A percentile compares a stretch with the other conserved stretches of the same genome.
These are phyloP conservation scores for Montipora capitata DNA, from an alignment of 92 coral and sea anemone genomes.

Conservation along the genomic window DNA sequence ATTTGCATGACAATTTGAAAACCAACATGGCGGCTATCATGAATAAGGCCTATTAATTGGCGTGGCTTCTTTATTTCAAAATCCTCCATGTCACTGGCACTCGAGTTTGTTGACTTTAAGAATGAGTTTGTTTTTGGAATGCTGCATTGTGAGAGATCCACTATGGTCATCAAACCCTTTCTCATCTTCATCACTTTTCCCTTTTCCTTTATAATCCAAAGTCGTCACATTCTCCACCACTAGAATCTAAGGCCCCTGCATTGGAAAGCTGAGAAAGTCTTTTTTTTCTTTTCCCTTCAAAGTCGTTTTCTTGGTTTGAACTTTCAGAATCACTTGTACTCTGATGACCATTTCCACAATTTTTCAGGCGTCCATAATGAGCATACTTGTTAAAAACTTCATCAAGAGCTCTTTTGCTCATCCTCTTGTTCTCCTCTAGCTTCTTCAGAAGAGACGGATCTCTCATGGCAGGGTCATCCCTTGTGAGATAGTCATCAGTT, in stretches of 20 bases:
- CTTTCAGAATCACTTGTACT: slow-evolving; percentile 39
- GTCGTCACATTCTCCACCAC: slow-evolving; percentile 36
- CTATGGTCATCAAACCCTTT: background rate
- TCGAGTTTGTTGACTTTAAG: background rate
- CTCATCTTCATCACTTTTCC: background rate
- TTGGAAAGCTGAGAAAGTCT: slow-evolving; percentile 26
- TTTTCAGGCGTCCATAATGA: slow-evolving; percentile 77
- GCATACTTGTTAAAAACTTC: slow-evolving; percentile 86
- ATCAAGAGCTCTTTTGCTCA: slow-evolving; percentile 76
- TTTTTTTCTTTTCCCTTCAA: background rate
- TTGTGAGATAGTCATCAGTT: slow-evolving; percentile 76
- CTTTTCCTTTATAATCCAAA: slow-evolving; percentile 1
- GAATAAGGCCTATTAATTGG: too few relatives aligned
- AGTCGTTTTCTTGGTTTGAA: background rate
- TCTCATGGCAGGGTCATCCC: slow-evolving; percentile 87
- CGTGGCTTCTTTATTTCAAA: background rate
- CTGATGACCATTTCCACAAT: background rate
- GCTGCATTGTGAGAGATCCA: background rate
- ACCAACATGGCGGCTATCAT: too few relatives aligned
- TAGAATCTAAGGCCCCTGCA: slow-evolving; percentile 31
- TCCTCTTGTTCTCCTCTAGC: slow-evolving; percentile 81
- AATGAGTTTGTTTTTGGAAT: background rate
- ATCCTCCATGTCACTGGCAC: slow-evolving; percentile 18
- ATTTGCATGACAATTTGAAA: too few relatives aligned
- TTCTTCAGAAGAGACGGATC: slow-evolving; percentile 64